Percentiles rank a stretch among this genome's conserved stretches.
Evolutionary conservation across 2,888 invertebrate genomes (phyloP).

Genomic region (Thalpophila matura): DNA sequence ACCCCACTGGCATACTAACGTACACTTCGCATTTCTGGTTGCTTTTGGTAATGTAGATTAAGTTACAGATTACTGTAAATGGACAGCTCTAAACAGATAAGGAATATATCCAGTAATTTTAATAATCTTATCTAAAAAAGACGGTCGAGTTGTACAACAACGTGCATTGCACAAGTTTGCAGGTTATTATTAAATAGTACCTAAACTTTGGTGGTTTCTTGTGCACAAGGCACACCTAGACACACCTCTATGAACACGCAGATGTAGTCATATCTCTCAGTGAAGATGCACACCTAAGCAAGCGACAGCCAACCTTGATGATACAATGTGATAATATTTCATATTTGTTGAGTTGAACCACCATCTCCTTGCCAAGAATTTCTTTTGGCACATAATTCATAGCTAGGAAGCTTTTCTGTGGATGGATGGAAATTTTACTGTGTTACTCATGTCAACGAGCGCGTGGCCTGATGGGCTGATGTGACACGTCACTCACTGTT

Average conservation of each 20-base stretch:
- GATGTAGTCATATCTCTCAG: no score
- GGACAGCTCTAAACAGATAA: not conserved
- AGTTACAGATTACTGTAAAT: not conserved
- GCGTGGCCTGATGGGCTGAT: slow-evolving; percentile 10
- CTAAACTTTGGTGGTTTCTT: no score
- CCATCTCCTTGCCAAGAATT: slow-evolving; percentile 20
- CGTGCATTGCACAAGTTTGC: no score
- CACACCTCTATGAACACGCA: no score
- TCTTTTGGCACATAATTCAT: slow-evolving; percentile 32
- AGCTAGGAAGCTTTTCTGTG: not conserved
- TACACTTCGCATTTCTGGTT: no score
- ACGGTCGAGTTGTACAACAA: no score
- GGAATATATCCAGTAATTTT: no score
- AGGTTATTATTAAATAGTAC: no score
- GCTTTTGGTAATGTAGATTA: not conserved
- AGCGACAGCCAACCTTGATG: not conserved
- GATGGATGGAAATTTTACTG: slow-evolving; percentile 18
- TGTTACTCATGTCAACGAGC: not conserved
- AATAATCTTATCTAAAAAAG: no score
- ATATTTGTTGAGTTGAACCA: slow-evolving; percentile 6
- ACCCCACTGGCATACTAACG: not conserved
- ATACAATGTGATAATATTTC: not conserved
- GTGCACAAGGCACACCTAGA: no score
- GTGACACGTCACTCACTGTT: slow-evolving; percentile 15
- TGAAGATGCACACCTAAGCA: no score